Conservation (phyloP, 2,888 invertebrate species). For the Papilio gigon region DNA sequence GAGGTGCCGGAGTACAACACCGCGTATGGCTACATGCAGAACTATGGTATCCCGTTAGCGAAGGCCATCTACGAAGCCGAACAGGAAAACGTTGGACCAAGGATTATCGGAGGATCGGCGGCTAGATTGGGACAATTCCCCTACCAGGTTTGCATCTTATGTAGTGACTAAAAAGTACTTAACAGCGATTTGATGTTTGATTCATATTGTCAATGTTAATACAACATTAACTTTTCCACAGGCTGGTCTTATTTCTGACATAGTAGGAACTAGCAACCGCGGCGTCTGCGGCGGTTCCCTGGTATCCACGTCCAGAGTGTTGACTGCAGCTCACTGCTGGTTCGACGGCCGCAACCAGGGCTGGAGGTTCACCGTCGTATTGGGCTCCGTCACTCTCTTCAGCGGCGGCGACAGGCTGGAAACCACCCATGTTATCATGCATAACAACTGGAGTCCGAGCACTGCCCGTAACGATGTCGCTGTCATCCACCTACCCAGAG, state of each 20-base stretch:
- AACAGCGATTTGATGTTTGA: not conserved
- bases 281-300: conserved; percentile 64
- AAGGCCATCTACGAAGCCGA: conserved; percentile 56
- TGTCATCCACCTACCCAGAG: conserved; percentile 50
- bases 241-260: conserved; percentile 49
- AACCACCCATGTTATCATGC: conserved; percentile 52
- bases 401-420: conserved; percentile 57
- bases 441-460: conserved; percentile 56
- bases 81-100: conserved; percentile 45
- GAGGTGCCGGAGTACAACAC: conserved; percentile 43
- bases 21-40: conserved; percentile 57
- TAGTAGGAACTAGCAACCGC: conserved; percentile 43
- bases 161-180: not conserved
- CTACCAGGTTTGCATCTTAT: conserved; percentile 50
- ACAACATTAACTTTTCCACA: conserved; percentile 24
- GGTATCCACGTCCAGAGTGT: conserved; percentile 46
- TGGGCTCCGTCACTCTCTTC: conserved; percentile 59
- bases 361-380: conserved; percentile 56
- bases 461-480: conserved; percentile 60
- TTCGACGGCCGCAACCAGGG: conserved; percentile 59
- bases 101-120: conserved; percentile 57
- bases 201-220: not conserved
- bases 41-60: conserved; percentile 57
- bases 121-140: conserved; percentile 55
- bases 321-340: conserved; percentile 58